Evolutionary conservation across 2,797 vertebrate species (phyloP).

Genomic region (Malacoraja senta): DNA sequence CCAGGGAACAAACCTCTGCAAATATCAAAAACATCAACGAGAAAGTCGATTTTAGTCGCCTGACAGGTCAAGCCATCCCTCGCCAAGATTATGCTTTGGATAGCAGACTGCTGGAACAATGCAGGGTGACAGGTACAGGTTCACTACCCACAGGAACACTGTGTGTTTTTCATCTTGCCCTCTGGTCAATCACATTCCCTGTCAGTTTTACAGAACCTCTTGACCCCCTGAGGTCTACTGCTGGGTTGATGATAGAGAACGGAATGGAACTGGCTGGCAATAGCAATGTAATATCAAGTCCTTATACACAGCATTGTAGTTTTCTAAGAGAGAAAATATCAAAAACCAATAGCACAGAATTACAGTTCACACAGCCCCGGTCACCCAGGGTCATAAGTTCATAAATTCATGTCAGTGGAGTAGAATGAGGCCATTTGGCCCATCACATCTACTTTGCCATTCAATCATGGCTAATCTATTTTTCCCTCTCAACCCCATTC

Average conservation of each 20-base stretch:
- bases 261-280: neutral
- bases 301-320: neutral
- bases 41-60: neutral
- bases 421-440: too few relatives aligned
- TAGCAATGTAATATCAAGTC: neutral
- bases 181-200: neutral
- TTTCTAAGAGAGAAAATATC: neutral
- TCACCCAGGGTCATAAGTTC: too few relatives aligned
- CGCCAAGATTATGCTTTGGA: neutral
- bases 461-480: too few relatives aligned
- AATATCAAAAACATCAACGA: neutral
- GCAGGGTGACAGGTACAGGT: neutral
- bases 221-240: neutral
- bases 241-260: neutral
- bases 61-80: constrained; percentile 11
- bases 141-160: neutral
- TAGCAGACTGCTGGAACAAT: neutral
- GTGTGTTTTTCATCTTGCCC: neutral
- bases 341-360: too few relatives aligned
- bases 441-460: too few relatives aligned
- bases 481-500: too few relatives aligned
- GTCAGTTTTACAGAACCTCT: constrained; percentile 7
- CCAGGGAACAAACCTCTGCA: neutral
- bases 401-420: too few relatives aligned
- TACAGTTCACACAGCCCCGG: too few relatives aligned